A percentile compares a stretch with the other conserved stretches of the same genome.
Conservation (phyloP, 1,140 invertebrate species). For the Onthophagus taurus region DNA sequence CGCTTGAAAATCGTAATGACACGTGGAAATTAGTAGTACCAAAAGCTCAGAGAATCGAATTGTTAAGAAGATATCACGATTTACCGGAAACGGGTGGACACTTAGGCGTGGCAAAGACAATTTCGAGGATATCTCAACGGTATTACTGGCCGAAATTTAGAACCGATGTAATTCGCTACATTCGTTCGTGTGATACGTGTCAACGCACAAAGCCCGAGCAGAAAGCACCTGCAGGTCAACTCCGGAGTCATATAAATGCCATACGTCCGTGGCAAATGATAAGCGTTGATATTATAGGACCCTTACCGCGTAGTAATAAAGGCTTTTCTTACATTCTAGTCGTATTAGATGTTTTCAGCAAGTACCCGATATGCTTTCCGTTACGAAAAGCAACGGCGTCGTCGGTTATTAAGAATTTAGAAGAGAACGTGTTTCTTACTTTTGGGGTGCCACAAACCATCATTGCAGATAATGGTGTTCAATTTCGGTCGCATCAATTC, state of each 20-base stretch:
- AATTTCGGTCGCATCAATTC: constrained; percentile 3
- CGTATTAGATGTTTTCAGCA: constrained; percentile 7
- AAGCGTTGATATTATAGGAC: constrained; percentile 5
- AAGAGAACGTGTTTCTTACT: constrained; percentile 4
- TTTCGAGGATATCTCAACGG: too few species aligned
- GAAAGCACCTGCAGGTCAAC: background rate
- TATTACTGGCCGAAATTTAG: constrained; percentile 8
- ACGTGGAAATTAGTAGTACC: too few species aligned
- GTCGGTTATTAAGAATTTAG: background rate
- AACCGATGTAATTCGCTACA: constrained; percentile 1
- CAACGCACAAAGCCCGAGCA: background rate
- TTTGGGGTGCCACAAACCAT: constrained; percentile 9
- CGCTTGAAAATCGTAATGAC: too few species aligned
- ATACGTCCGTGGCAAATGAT: constrained; percentile 5
- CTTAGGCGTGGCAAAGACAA: background rate
- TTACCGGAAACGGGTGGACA: too few species aligned
- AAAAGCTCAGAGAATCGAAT: too few species aligned
- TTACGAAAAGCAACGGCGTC: constrained; percentile 2
- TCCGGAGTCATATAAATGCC: background rate
- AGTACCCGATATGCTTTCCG: constrained; percentile 6
- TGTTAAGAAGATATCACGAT: too few species aligned
- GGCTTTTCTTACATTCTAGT: constrained; percentile 7
- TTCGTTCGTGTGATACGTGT: constrained; percentile 1
- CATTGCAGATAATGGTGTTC: constrained; percentile 11
- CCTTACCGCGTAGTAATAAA: constrained; percentile 3